Conservation (phyloP, 1,140 invertebrate species). For the Saccostrea echinata region DNA sequence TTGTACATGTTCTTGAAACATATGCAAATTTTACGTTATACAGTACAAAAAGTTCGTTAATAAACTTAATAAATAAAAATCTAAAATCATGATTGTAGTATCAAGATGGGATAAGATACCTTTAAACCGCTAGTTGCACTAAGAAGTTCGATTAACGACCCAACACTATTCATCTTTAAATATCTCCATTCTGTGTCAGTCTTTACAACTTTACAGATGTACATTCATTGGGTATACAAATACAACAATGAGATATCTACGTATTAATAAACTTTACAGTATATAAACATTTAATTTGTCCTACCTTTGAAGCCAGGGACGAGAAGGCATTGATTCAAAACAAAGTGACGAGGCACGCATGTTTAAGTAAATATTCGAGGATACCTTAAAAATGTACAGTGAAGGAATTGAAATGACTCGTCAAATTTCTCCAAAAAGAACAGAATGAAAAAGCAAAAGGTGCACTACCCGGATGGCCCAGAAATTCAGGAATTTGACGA, state of each 20-base stretch:
- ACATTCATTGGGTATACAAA: not conserved
- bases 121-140: conserved; percentile 4
- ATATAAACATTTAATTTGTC: not conserved
- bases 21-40: too few relatives aligned
- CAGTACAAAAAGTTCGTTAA: too few relatives aligned
- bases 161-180: conserved; percentile 22
- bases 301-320: not conserved
- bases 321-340: conserved; percentile 7
- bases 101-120: not conserved
- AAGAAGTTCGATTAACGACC: not conserved
- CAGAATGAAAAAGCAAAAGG: conserved; percentile 7
- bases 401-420: not conserved
- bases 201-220: conserved; percentile 12
- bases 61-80: too few relatives aligned
- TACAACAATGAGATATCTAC: not conserved
- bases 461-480: not conserved
- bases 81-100: not conserved
- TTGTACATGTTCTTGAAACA: too few relatives aligned
- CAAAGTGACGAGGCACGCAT: conserved; percentile 5
- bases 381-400: not conserved
- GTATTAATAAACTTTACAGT: not conserved
- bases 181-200: not conserved
- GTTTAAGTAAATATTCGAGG: not conserved
- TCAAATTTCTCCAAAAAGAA: not conserved
- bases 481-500: conserved; percentile 20